phyloP scores from a whole-genome alignment of 2,888 invertebrate genomes.

The Nymphalis urticae region DNA sequence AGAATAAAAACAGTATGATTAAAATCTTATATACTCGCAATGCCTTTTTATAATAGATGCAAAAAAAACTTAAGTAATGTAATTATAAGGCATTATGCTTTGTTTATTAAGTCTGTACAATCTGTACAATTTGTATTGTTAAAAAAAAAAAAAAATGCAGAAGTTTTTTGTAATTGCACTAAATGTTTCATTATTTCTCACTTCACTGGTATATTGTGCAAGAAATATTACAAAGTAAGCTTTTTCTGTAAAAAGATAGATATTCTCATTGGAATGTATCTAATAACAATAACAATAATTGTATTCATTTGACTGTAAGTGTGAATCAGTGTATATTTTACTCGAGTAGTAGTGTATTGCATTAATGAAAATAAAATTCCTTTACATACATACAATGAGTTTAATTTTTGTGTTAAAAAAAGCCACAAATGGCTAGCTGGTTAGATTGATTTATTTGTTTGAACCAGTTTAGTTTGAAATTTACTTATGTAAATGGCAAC shows the following conservation, averaged over 20 bases:
- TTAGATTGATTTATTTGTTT: neutral
- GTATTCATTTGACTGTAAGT: conserved; percentile 10
- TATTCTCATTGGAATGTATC: neutral
- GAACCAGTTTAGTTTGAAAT: too few relatives aligned
- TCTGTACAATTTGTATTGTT: conserved; percentile 9
- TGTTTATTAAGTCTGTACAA: conserved; percentile 6
- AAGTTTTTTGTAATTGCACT: neutral
- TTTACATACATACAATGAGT: neutral
- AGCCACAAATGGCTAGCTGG: too few relatives aligned
- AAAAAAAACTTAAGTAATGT: conserved; percentile 4
- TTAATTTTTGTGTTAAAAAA: neutral
- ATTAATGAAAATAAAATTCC: conserved; percentile 22
- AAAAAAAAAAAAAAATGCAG: conserved; percentile 1
- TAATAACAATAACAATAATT: neutral
- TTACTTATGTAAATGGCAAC: conserved; percentile 9
- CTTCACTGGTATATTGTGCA: neutral
- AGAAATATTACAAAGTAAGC: neutral
- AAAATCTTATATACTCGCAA: neutral
- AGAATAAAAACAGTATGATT: neutral
- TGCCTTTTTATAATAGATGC: conserved; percentile 7
- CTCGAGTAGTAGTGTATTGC: conserved; percentile 21
- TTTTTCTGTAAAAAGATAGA: neutral
- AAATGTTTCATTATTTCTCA: neutral
- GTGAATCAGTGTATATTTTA: conserved; percentile 7
- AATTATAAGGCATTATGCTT: neutral